These are phyloP conservation scores for Harpalus rufipes DNA, from an alignment of 2,888 invertebrate genomes.

Conservation along the genomic window DNA sequence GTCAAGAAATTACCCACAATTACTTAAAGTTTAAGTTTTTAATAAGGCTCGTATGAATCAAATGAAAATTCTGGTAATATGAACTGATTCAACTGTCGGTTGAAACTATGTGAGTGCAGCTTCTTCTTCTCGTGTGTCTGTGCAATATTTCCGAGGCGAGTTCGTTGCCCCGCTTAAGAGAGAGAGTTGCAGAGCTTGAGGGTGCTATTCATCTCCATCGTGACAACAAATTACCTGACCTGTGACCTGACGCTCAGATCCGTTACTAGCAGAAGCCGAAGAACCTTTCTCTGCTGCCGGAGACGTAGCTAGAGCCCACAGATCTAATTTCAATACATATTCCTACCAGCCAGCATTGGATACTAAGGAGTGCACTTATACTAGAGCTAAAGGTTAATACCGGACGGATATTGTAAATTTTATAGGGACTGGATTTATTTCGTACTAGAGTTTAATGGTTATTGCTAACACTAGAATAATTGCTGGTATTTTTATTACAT, in stretches of 20 bases:
- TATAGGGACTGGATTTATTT: background rate
- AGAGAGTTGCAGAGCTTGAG: slow-evolving; percentile 6
- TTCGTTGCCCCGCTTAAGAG: background rate
- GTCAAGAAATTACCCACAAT: too few species aligned
- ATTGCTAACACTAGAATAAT: background rate
- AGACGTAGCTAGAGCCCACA: background rate
- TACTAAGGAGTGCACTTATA: background rate
- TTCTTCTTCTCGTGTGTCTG: background rate
- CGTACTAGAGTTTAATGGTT: background rate
- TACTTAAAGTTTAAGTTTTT: too few species aligned
- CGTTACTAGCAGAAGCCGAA: slow-evolving; percentile 1
- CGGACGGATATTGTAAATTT: background rate
- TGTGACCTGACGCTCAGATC: slow-evolving; percentile 9
- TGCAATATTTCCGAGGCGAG: background rate
- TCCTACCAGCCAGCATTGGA: background rate
- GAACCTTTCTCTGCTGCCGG: background rate
- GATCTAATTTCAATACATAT: background rate
- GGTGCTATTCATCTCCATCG: slow-evolving; percentile 52
- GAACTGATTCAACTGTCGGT: too few species aligned
- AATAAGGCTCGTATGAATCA: too few species aligned
- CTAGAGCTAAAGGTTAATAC: background rate
- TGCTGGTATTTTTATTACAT: background rate
- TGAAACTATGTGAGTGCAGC: too few species aligned
- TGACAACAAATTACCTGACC: slow-evolving; percentile 59
- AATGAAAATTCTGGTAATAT: too few species aligned